A percentile compares a stretch with the other conserved stretches of the same genome.
These are phyloP conservation scores for Polietes domitor DNA, from an alignment of 2,888 invertebrate genomes.

Conservation along the genomic window DNA sequence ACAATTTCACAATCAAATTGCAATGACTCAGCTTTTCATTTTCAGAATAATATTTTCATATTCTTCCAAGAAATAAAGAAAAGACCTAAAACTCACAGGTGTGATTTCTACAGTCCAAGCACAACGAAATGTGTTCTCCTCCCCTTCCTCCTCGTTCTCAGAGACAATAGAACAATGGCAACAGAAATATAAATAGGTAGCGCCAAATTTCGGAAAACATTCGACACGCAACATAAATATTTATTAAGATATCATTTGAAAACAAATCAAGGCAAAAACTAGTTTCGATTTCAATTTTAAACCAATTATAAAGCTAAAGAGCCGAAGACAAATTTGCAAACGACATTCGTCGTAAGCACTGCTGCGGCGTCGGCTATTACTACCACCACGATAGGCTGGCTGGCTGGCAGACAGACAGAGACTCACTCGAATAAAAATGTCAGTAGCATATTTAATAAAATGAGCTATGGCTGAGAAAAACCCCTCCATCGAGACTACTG, in stretches of 20 bases:
- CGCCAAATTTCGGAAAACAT: neutral
- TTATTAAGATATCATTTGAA: neutral
- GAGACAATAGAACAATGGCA: neutral
- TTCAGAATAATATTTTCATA: neutral
- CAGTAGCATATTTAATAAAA: neutral
- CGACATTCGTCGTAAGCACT: neutral
- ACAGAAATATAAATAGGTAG: neutral
- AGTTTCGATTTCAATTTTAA: neutral
- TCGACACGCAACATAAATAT: neutral
- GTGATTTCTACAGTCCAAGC: neutral
- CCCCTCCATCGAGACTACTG: no score
- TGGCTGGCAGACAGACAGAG: neutral
- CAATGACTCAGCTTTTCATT: neutral
- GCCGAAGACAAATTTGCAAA: conserved; percentile 5
- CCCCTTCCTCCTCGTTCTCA: no score
- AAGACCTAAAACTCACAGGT: neutral
- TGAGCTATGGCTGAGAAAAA: no score
- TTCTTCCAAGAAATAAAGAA: neutral
- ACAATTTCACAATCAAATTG: no score
- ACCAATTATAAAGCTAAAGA: neutral
- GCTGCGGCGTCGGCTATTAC: no score
- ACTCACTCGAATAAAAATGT: neutral
- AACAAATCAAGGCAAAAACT: neutral
- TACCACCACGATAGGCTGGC: neutral
- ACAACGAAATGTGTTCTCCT: neutral